Evolutionary conservation across 1,140 invertebrate species (phyloP).

Genomic region (Brachionus koreanus): DNA sequence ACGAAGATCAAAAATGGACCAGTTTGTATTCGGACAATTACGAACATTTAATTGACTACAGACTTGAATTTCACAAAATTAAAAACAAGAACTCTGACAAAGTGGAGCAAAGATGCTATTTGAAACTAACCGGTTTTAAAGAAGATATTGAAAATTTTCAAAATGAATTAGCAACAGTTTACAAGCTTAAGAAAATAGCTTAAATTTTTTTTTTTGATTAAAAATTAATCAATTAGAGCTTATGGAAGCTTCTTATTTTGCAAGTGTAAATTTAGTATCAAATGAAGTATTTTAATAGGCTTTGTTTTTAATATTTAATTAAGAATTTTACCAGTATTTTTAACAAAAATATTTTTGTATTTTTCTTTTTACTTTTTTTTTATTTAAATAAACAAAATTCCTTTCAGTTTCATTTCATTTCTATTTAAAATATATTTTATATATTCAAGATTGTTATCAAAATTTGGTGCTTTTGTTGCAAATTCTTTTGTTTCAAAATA

Average conservation of each 20-base stretch:
- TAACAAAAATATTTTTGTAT: too few relatives aligned
- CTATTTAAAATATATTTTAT: too few relatives aligned
- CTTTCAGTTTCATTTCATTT: too few relatives aligned
- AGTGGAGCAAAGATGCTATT: not conserved
- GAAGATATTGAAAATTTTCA: slow-evolving; percentile 11
- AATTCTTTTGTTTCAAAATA: too few relatives aligned
- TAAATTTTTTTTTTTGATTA: not conserved
- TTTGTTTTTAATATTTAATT: too few relatives aligned
- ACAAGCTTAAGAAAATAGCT: slow-evolving; percentile 3
- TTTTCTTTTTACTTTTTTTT: too few relatives aligned
- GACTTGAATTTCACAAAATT: slow-evolving; percentile 20
- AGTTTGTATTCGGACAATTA: not conserved
- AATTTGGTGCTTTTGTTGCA: too few relatives aligned
- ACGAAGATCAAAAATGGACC: not conserved
- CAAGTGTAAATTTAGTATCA: not conserved
- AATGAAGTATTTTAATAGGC: not conserved
- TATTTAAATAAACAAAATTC: too few relatives aligned
- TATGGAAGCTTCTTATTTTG: not conserved
- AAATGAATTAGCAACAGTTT: not conserved
- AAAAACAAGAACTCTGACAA: not conserved
- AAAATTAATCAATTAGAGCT: not conserved
- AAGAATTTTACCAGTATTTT: too few relatives aligned
- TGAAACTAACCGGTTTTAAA: slow-evolving; percentile 23
- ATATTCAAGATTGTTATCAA: too few relatives aligned
- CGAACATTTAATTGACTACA: not conserved